Conservation (phyloP, 2,888 invertebrate genomes). For the Morpho deidamia region DNA sequence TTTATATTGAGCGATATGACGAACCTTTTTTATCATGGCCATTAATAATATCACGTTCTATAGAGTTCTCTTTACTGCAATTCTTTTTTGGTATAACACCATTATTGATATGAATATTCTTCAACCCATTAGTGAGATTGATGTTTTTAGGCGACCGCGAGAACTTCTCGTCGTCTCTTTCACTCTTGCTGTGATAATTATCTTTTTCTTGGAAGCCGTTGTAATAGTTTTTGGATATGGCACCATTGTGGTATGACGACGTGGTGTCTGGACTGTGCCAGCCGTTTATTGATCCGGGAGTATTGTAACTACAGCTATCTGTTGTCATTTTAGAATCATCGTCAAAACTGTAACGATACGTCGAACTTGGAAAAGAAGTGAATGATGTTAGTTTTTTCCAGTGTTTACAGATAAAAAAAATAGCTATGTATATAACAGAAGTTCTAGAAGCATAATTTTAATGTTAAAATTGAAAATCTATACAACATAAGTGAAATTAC, state of each 20-base stretch:
- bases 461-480: too few species aligned
- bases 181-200: conserved; percentile 34
- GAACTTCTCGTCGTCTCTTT: conserved; percentile 41
- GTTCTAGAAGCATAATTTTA: too few species aligned
- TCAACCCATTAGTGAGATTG: conserved; percentile 62
- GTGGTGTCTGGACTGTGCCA: conserved; percentile 75
- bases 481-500: too few species aligned
- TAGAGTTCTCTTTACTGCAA: conserved; percentile 59
- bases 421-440: too few species aligned
- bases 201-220: conserved; percentile 60
- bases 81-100: conserved; percentile 59
- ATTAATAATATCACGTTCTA: conserved; percentile 54
- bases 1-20: conserved; percentile 3
- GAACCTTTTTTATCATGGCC: conserved; percentile 61
- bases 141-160: conserved; percentile 64
- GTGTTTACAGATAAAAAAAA: too few species aligned
- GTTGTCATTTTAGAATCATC: conserved; percentile 80
- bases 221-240: conserved; percentile 66
- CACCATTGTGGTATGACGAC: conserved; percentile 61
- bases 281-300: conserved; percentile 76
- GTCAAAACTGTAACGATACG: conserved; percentile 54
- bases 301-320: conserved; percentile 76
- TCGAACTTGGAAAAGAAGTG: not conserved
- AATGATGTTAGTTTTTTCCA: too few species aligned
- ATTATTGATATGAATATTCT: conserved; percentile 66